Conservation (phyloP, 2,113 vertebrate species). For the Raphicerus campestris region DNA sequence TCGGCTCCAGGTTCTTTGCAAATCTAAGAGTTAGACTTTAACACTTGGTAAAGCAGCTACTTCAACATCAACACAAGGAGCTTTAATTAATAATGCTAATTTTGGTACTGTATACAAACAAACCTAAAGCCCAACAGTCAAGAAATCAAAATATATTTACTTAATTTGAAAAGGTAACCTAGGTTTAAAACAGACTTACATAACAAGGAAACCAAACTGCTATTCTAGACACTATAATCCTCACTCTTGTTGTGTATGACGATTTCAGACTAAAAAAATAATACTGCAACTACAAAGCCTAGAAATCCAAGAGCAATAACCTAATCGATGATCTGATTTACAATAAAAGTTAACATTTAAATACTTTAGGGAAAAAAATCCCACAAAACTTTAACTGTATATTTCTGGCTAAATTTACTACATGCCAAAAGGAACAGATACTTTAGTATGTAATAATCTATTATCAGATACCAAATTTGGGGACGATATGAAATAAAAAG, state of each 20-base stretch:
- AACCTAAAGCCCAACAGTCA: background rate
- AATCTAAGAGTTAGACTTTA: constrained; percentile 71
- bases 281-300: background rate
- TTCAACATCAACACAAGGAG: background rate
- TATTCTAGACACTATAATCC: background rate
- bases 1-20: constrained; percentile 73
- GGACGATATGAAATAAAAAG: background rate
- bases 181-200: background rate
- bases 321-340: background rate
- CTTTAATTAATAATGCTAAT: background rate
- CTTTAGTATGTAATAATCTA: background rate
- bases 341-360: background rate
- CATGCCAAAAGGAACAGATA: background rate
- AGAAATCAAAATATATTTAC: background rate
- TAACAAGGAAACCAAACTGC: background rate
- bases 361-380: background rate
- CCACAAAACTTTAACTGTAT: background rate
- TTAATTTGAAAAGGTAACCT: background rate
- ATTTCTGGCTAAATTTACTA: background rate
- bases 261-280: background rate
- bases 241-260: background rate
- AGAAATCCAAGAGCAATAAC: background rate
- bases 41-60: background rate
- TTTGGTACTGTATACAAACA: background rate
- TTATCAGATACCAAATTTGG: background rate